Base-by-base conservation (phyloP, 2,888 invertebrate genomes). In the Trachelus stipa region DNA sequence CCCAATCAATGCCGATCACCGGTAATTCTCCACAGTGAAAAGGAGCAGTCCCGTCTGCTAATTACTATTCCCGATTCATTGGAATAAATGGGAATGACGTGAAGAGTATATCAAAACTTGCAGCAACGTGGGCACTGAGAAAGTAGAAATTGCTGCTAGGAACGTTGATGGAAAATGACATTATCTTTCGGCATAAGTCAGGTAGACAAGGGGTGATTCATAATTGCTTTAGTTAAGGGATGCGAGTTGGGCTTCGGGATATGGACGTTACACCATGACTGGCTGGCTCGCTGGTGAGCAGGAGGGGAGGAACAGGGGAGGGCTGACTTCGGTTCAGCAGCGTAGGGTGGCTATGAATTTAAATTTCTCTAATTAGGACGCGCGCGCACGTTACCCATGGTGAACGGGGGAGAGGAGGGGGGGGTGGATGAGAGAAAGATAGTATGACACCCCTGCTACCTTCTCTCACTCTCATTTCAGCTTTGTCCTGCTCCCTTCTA, bases 361-460 rank as follows among this genome's bases (percentile, higher is more conserved):
- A 90, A 91, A 90, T 91, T 90, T 90, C 88, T 89, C 89, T 90
- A 90, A 90, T 91, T 90, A 90, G 89, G 87, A 88, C 88, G 89
- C 86, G 86, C 87, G 87, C 84, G 88, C 86, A 56, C 56, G 23
- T 56, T 56, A 56, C 23, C 40, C 40, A 35, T 33, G 75, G 77
- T 78, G 78, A 77, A 35, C 11, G 79, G 34, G 56, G 3, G 69
- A 35, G 77, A 9, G 35, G 75, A 74, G 78, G 77, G 75, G 79
- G 34, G 56, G 34, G 69, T 31, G 75, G 56, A 15, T 68, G 35
- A 35, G 75, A 69, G 23, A 40, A 69, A 75, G 81, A 82, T 76
- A 77, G 79, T 76, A 81, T 77, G 79, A 77, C 73, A 37, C 73
- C 73, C 34, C 79, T 78, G 76, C 69, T 79, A 76, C 79, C 77